phyloP scores from a whole-genome alignment of 2,113 vertebrate genomes.

The Chaetodon trifascialis region DNA sequence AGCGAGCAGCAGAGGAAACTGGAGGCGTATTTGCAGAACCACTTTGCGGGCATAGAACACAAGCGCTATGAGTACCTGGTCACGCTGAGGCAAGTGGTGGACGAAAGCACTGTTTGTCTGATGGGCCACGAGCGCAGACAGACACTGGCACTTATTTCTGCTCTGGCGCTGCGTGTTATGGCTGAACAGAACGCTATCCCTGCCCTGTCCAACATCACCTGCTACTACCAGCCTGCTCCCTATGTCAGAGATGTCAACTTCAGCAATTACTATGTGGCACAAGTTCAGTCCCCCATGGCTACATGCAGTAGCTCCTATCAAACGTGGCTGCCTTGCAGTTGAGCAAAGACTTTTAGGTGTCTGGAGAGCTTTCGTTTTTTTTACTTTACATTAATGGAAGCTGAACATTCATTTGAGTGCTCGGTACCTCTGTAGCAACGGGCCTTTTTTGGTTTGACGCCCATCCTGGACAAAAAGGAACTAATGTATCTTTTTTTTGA shows the following conservation, averaged over 20 bases:
- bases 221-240: conserved; percentile 91
- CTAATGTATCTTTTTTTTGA: conserved; percentile 48
- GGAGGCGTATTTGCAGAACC: conserved; percentile 94
- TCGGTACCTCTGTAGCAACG: conserved; percentile 58
- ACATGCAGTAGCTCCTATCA: conserved; percentile 90
- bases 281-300: conserved; percentile 89
- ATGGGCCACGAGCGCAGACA: conserved; percentile 96
- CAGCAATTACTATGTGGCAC: conserved; percentile 92
- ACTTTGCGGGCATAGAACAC: conserved; percentile 91
- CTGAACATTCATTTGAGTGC: conserved; percentile 39
- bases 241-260: conserved; percentile 89
- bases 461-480: conserved; percentile 38
- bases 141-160: conserved; percentile 92
- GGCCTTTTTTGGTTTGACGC: conserved; percentile 50
- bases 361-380: conserved; percentile 38
- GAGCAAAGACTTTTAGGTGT: conserved; percentile 68
- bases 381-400: conserved; percentile 26
- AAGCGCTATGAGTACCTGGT: conserved; percentile 93
- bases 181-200: conserved; percentile 92
- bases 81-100: conserved; percentile 92
- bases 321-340: conserved; percentile 96
- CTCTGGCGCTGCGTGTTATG: conserved; percentile 89
- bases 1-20: conserved; percentile 91
- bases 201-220: conserved; percentile 90
- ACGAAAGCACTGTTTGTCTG: conserved; percentile 96